Evolutionary conservation across 2,888 invertebrate species (phyloP).

Genomic region (Ophion ellenae): DNA sequence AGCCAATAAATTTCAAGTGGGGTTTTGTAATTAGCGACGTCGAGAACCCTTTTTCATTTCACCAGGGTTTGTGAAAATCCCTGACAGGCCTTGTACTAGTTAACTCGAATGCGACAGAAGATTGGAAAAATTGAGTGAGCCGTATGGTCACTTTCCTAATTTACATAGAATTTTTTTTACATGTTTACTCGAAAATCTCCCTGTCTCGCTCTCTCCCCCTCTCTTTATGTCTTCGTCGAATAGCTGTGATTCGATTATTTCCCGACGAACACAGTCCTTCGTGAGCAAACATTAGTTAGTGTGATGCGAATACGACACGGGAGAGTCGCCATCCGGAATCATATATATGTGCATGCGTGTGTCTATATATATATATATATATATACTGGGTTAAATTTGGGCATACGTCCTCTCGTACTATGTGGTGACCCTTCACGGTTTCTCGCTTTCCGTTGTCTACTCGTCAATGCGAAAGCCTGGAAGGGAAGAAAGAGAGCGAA

Average conservation of each 20-base stretch:
- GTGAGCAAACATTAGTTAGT: conserved; percentile 83
- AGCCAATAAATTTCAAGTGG: neutral
- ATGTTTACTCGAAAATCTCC: conserved; percentile 13
- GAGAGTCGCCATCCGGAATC: conserved; percentile 42
- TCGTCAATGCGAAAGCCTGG: conserved; percentile 77
- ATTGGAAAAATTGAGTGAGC: neutral
- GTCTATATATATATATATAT: neutral
- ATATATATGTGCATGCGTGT: conserved; percentile 17
- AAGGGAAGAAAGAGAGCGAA: conserved; percentile 31
- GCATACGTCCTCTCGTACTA: conserved; percentile 57
- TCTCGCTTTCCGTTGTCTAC: conserved; percentile 81
- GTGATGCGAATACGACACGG: conserved; percentile 66
- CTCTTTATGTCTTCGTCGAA: conserved; percentile 47
- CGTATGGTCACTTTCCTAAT: conserved; percentile 32
- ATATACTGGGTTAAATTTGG: conserved; percentile 41
- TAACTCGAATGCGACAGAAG: too few relatives aligned
- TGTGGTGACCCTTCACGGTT: conserved; percentile 82
- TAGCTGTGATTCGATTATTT: conserved; percentile 80
- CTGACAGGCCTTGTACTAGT: too few relatives aligned
- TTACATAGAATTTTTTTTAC: conserved; percentile 47
- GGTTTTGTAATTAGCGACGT: neutral
- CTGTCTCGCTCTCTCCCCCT: conserved; percentile 7
- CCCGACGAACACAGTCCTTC: conserved; percentile 76
- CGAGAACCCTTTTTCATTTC: neutral
- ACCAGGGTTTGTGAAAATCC: too few relatives aligned